Evolutionary conservation across 2,888 invertebrate species (phyloP).

Genomic region (Hydriomena furcata): DNA sequence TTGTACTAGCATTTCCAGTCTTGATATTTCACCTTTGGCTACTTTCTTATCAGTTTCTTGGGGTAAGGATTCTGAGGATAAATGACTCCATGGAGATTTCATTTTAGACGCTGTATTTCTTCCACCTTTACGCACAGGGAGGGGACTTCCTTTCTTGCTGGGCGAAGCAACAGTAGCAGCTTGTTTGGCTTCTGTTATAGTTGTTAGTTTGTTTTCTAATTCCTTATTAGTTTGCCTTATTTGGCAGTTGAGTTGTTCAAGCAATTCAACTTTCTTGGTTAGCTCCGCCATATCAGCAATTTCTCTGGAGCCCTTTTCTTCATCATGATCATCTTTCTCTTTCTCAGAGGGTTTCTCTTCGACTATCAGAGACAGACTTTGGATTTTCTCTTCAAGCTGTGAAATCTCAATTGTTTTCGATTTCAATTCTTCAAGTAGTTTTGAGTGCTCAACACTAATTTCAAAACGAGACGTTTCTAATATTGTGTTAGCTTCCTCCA

Average conservation of each 20-base stretch:
- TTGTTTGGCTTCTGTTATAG: slow-evolving; percentile 56
- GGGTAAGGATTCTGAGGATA: slow-evolving; percentile 65
- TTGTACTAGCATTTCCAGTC: slow-evolving; percentile 68
- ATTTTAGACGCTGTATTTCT: slow-evolving; percentile 68
- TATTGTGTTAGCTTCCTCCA: slow-evolving; percentile 83
- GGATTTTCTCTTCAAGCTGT: slow-evolving; percentile 61
- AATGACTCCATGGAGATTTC: slow-evolving; percentile 75
- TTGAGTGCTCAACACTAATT: slow-evolving; percentile 80
- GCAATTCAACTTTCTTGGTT: slow-evolving; percentile 76
- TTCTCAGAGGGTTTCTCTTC: slow-evolving; percentile 41
- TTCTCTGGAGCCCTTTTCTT: slow-evolving; percentile 84
- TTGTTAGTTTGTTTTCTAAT: slow-evolving; percentile 75
- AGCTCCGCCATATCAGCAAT: slow-evolving; percentile 70
- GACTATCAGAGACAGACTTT: slow-evolving; percentile 43
- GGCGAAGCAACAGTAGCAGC: slow-evolving; percentile 49
- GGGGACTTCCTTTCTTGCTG: slow-evolving; percentile 67
- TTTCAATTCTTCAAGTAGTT: slow-evolving; percentile 80
- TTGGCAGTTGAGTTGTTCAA: slow-evolving; percentile 78
- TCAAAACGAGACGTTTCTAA: slow-evolving; percentile 76
- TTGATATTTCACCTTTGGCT: slow-evolving; percentile 60
- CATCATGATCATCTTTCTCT: slow-evolving; percentile 69
- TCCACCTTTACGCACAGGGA: slow-evolving; percentile 68
- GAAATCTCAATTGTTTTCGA: slow-evolving; percentile 71
- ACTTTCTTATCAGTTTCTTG: slow-evolving; percentile 69
- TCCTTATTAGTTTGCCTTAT: slow-evolving; percentile 81